phyloP scores from a whole-genome alignment of 2,888 invertebrate genomes.

The Exocentrus adspersus region DNA sequence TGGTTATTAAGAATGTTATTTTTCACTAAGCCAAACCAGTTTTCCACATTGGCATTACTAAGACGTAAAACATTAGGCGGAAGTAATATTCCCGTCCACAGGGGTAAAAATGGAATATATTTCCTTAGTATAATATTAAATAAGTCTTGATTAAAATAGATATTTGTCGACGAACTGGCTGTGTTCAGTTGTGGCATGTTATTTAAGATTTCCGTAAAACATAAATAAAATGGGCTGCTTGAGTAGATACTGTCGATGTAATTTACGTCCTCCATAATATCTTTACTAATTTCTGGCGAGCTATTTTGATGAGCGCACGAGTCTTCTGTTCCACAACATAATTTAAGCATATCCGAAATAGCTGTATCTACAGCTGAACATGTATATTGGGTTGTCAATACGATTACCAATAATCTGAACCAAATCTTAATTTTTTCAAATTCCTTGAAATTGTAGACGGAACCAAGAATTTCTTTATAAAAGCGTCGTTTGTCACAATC shows the following conservation, averaged over 20 bases:
- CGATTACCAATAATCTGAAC: background rate
- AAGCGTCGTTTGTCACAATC: background rate
- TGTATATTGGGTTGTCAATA: slow-evolving; percentile 3
- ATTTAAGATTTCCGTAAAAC: background rate
- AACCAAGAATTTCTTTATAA: background rate
- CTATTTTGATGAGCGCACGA: background rate
- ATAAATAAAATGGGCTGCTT: background rate
- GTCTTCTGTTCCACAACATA: background rate
- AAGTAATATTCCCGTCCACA: slow-evolving; percentile 9
- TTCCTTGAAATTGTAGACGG: background rate
- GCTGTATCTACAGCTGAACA: background rate
- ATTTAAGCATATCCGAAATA: background rate
- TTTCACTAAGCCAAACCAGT: slow-evolving; percentile 15
- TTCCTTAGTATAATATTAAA: background rate
- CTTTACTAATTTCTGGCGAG: background rate
- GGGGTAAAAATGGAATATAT: background rate
- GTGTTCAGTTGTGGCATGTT: background rate
- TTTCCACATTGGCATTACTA: slow-evolving; percentile 15
- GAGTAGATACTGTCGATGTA: background rate
- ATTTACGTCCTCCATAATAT: background rate
- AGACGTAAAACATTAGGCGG: background rate
- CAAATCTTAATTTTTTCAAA: background rate
- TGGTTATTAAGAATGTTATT: background rate
- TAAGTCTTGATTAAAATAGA: background rate
- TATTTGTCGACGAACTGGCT: background rate